Percentiles rank a stretch among this genome's conserved stretches.
phyloP scores from a whole-genome alignment of 35 echinoderm and acorn worm species.

The Antedon bifida region DNA sequence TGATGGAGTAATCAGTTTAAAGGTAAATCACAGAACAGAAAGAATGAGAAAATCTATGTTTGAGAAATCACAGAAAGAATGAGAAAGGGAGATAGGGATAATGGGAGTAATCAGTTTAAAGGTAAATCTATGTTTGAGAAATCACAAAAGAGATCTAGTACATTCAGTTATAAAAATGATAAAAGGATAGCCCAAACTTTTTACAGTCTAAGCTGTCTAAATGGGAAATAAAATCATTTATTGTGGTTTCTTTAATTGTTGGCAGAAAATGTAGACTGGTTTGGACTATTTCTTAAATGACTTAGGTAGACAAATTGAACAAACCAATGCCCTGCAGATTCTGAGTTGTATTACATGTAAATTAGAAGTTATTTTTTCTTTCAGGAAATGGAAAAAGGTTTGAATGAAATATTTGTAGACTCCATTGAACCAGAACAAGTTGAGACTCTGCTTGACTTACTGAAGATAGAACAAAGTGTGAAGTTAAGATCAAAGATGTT shows the following conservation, averaged over 20 bases:
- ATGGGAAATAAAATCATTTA: too few species aligned
- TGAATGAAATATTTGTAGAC: conserved; percentile 60
- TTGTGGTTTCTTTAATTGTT: too few species aligned
- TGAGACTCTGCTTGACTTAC: background rate
- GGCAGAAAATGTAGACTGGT: too few species aligned
- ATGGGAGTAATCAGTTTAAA: conserved; percentile 70
- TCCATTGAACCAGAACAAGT: conserved; percentile 57
- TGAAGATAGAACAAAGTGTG: background rate
- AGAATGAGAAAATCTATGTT: too few species aligned
- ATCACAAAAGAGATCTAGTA: too few species aligned
- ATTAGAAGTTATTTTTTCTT: background rate
- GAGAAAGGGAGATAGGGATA: conserved; percentile 56
- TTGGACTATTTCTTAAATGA: too few species aligned
- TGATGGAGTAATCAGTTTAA: conserved; percentile 65
- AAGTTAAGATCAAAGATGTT: background rate
- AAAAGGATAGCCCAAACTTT: too few species aligned
- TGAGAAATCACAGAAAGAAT: background rate
- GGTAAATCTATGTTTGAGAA: conserved; percentile 19
- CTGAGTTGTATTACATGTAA: too few species aligned
- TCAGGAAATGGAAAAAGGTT: conserved; percentile 66
- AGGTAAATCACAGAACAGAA: conserved; percentile 38
- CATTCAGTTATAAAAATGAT: too few species aligned
- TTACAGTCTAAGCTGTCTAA: too few species aligned
- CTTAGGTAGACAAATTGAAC: too few species aligned
- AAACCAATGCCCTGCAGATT: background rate